Percentiles rank a stretch among this genome's conserved stretches.
phyloP scores from a whole-genome alignment of 2,113 vertebrate species.

The Bombycilla garrulus region DNA sequence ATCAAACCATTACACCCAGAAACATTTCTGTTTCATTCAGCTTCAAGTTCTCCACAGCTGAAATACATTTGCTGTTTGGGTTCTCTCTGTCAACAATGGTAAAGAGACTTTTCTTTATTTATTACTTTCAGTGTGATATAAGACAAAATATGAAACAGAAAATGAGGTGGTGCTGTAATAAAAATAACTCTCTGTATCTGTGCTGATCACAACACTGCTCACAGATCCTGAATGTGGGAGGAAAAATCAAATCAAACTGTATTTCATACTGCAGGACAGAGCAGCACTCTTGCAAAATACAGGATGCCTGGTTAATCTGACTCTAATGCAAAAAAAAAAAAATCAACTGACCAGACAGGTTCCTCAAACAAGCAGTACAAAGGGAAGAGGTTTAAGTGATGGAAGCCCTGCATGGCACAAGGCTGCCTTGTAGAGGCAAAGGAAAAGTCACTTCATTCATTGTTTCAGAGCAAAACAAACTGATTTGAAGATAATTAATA shows the following conservation, averaged over 20 bases:
- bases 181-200: background rate
- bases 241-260: background rate
- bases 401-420: background rate
- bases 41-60: background rate
- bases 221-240: background rate
- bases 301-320: background rate
- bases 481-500: background rate
- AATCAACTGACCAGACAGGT: background rate
- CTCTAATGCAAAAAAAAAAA: background rate
- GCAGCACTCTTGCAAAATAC: background rate
- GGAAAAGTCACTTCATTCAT: background rate
- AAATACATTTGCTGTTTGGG: background rate
- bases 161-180: background rate
- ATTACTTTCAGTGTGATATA: background rate
- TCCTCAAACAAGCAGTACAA: background rate
- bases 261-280: background rate
- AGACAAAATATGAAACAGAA: background rate
- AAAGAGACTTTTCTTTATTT: background rate
- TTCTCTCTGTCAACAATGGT: background rate
- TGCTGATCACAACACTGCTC: background rate
- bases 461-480: background rate
- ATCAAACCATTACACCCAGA: background rate
- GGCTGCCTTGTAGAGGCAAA: background rate
- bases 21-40: background rate
- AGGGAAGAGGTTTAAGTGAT: background rate